A percentile compares a stretch with the other conserved stretches of the same genome.
Evolutionary conservation across 1,140 invertebrate genomes (phyloP).

Genomic region (Spodoptera litura): DNA sequence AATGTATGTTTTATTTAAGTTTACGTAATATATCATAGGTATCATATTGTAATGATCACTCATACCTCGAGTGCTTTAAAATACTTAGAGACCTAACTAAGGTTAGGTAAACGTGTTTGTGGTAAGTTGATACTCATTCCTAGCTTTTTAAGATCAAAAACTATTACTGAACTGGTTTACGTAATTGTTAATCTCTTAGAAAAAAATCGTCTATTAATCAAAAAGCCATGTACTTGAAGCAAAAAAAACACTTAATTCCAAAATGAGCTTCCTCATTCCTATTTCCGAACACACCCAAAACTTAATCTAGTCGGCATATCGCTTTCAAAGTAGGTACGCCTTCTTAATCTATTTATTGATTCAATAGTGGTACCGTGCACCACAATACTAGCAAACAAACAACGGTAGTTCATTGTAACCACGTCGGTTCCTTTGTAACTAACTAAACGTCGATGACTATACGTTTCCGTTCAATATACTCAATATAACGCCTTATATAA

Average conservation of each 20-base stretch:
- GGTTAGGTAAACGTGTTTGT: too few species aligned
- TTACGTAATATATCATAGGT: too few species aligned
- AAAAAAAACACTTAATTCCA: neutral
- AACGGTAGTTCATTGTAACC: conserved; percentile 67
- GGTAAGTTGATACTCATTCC: too few species aligned
- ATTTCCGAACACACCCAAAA: conserved; percentile 22
- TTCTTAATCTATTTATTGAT: conserved; percentile 80
- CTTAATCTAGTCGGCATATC: conserved; percentile 65
- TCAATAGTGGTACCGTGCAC: conserved; percentile 64
- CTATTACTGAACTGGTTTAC: too few species aligned
- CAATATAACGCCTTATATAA: conserved; percentile 36
- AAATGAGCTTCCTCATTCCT: neutral
- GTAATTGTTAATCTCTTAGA: too few species aligned
- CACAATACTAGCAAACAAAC: conserved; percentile 63
- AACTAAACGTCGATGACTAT: conserved; percentile 40
- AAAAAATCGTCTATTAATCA: too few species aligned
- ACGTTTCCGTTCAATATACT: conserved; percentile 30
- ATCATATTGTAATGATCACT: too few species aligned
- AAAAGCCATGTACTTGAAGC: neutral
- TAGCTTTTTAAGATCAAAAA: too few species aligned
- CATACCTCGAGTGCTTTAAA: too few species aligned
- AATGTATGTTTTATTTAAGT: too few species aligned
- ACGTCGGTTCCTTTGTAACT: conserved; percentile 61
- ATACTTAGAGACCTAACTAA: too few species aligned
- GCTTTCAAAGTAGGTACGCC: conserved; percentile 71